Evolutionary conservation across 2,888 invertebrate genomes (phyloP), one percentile per base, ranked within the genome.

Genomic region (Cosmia trapezina): DNA sequence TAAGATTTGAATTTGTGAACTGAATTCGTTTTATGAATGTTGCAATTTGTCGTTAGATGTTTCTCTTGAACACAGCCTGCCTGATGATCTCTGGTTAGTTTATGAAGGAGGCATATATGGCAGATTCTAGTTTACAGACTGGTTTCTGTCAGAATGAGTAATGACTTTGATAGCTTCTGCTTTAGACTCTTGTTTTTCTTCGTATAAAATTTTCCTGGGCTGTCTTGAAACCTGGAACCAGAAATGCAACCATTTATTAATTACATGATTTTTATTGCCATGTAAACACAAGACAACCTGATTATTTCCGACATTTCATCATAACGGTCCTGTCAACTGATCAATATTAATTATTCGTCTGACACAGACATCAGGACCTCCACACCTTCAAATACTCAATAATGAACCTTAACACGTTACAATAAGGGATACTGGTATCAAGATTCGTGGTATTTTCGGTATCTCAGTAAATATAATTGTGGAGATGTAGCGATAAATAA

Each of bases 281-380:
- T 45, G n/a, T n/a, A 56, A 60, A 64, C 54, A 61, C 45, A 59
- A 57, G 65, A 76, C 80, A 82, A 70, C 83, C 74, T 83, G 76
- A 83, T 83, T 87, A 80, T 83, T 80, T 81, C 68, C 74, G 78
- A 78, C 70, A 85, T 87, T 87, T 87, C 83, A 83, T 81, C 72
- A 72, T 89, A 89, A 89, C 89, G 89, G 88, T 72, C 74, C 66
- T 88, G 88, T 87, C 89, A 81, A 69, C 71, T 89, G 90, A 89
- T 90, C 87, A 90, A 88, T 90, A 91, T 90, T 91, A 90, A 91
- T 91, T 90, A 88, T 88, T 85, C 73, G 45, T 84, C 81, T 85
- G 84, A 85, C 77, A 70, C 77, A 79, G 68, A 79, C 71, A 65
- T 65, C 68, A 73, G 70, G 61, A 63, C 57, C 22, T 63, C 17